phyloP scores from a whole-genome alignment of 2,113 vertebrate species.

The Lepus timidus region DNA sequence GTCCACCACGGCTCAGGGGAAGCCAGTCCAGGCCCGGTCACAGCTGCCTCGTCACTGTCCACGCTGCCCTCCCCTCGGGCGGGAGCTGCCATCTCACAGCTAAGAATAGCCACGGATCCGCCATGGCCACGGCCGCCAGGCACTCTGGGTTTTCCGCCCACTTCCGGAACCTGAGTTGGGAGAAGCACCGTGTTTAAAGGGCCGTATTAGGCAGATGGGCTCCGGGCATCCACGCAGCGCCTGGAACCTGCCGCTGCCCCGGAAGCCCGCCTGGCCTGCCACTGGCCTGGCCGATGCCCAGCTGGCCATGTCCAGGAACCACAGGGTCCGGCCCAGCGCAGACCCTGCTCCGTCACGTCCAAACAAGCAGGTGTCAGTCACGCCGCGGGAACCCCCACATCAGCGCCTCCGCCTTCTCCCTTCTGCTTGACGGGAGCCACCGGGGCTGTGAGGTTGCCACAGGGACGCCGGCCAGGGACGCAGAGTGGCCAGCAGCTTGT shows the following conservation, averaged over 20 bases:
- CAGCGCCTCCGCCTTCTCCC: constrained; percentile 55
- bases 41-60: constrained; percentile 55
- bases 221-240: not conserved
- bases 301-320: constrained; percentile 27
- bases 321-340: constrained; percentile 40
- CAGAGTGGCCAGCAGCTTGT: constrained; percentile 37
- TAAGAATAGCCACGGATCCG: constrained; percentile 73
- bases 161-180: constrained; percentile 23
- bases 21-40: not conserved
- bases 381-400: constrained; percentile 29
- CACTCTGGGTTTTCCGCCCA: constrained; percentile 55
- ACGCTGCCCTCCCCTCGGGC: constrained; percentile 28
- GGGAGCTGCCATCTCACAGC: constrained; percentile 70
- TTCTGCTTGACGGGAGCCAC: constrained; percentile 56
- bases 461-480: constrained; percentile 65
- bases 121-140: constrained; percentile 58
- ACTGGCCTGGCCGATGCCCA: not conserved
- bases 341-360: constrained; percentile 41
- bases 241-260: not conserved
- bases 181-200: constrained; percentile 67
- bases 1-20: no score
- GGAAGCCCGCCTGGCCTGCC: not conserved
- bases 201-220: constrained; percentile 40
- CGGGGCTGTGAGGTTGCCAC: constrained; percentile 45
- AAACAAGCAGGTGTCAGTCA: constrained; percentile 63